Base-by-base conservation (phyloP, 2,797 vertebrate genomes). In the Orientallactaga sibirica region DNA sequence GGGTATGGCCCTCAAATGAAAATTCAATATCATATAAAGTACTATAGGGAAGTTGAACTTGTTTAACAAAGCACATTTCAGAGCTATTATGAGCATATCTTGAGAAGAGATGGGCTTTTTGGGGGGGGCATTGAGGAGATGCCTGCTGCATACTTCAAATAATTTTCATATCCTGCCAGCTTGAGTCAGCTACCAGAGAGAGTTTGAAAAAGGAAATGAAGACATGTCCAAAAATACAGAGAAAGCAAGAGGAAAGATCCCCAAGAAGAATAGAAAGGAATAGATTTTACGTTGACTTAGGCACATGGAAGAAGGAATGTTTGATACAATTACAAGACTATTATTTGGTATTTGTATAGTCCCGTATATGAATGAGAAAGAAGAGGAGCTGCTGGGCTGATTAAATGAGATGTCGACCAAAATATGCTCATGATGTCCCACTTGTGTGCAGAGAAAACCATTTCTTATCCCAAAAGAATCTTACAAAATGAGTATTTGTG, bases 121-220 rank as follows among this genome's bases (percentile, higher is more conserved):
- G 12, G 88, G 33, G 33, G 33, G 33, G 33, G 33, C 2, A 2
- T 37, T 90, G 70, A 90, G 71, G 29, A 19, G 48, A 90, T 22
- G 19, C 43, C 14, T n/a, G 33, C 81, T 74, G 66, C 87, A 90
- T 86, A 83, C 24, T 91, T 85, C 79, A 78, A 87, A 82, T 79
- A 81, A 52, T 25, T 91, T 93, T 92, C 7, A 19, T 94, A 77
- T 88, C 62, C 80, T 95, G 88, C 92, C 93, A 94, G 75, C n/a
- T 89, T 91, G 19, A 29, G 24, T 93, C 81, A 92, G 64, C 62
- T 94, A 84, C 93, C 84, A 92, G 78, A 67, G 20, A 14, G 27
- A 74, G 41, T 20, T 52, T 37, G 66, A 82, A 74, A 95, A 94
- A 91, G 68, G 52, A 80, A 92, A 87, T 20, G 66, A 92, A 95